Base-by-base conservation (phyloP, 2,113 vertebrate species). In the Sceloporus tristichus region DNA sequence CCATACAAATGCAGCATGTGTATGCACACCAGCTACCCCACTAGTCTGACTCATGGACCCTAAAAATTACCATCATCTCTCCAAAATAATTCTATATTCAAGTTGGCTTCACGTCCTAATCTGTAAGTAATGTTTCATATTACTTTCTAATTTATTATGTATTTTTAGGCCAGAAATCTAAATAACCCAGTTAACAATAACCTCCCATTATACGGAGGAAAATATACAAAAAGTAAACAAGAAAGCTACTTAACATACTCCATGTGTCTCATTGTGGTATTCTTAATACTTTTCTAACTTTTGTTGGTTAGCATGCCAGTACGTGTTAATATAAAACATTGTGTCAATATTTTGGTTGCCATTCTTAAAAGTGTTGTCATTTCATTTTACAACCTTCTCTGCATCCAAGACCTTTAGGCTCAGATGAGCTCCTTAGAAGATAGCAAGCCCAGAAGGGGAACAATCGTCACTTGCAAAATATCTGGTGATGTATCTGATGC, bases 291-390 rank as follows among this genome's bases (percentile, higher is more conserved):
- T 0, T 86, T 27, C 84, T 87, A 0, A 29, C 48, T 88, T 90
- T 80, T 13, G 29, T 62, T 80, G 62, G 70, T 92, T 86, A 85
- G 85, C 74, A 84, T 85, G 18, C 25, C 16, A 66, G 65, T 40
- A 79, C 38, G 87, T 0, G 0, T 25, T 79, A 21, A 89, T 18
- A 53, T n/a, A 88, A 84, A 86, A 85, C n/a, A 7, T 68, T n/a
- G 53, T 86, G 40, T 83, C 84, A 83, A 83, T 66, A 19, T 89
- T 91, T 92, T 84, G 71, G 9, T 90, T 77, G 80, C 79, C 4
- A 53, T 18, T 13, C 9, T 88, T 76, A 27, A 84, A 66, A 13
- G 56, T 94, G 91, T 91, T 85, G 74, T 4, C 7, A 3, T 1
- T 89, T 18, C 23, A 34, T 4, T 79, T 74, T 73, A 86, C 38